These are phyloP conservation scores for Poeciliopsis turrubarensis DNA, from an alignment of 2,113 vertebrate genomes.

Conservation along the genomic window DNA sequence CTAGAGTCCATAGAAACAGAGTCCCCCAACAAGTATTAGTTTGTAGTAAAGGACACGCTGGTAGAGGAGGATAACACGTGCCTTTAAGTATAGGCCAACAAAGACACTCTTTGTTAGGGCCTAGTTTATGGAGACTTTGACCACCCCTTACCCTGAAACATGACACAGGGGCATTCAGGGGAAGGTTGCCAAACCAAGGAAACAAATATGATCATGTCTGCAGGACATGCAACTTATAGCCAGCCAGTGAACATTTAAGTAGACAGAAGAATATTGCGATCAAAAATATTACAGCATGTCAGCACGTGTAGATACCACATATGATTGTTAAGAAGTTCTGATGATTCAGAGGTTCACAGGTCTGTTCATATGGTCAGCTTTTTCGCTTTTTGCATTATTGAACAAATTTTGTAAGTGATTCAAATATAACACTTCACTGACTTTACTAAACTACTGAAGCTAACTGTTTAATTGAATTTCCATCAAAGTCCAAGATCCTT, in stretches of 20 bases:
- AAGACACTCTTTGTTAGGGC: conserved; percentile 66
- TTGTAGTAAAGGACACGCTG: conserved; percentile 9
- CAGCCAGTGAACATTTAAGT: not conserved
- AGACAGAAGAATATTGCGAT: not conserved
- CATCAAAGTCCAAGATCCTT: not conserved
- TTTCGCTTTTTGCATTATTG: not conserved
- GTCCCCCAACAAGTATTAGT: conserved; percentile 5
- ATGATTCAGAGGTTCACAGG: not conserved
- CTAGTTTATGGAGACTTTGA: conserved; percentile 25
- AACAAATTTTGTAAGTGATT: not conserved
- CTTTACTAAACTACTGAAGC: not conserved
- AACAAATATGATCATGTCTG: conserved; percentile 18
- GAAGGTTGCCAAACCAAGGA: conserved; percentile 14
- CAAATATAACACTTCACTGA: not conserved
- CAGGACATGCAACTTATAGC: conserved; percentile 18
- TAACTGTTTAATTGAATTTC: too few species aligned
- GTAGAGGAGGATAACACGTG: conserved; percentile 50
- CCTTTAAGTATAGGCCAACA: conserved; percentile 36
- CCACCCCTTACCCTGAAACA: conserved; percentile 64
- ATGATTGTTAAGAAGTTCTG: not conserved
- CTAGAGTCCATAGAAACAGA: not conserved
- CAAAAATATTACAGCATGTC: not conserved
- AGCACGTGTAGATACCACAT: not conserved
- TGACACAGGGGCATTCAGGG: conserved; percentile 36
- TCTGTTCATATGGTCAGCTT: not conserved